A percentile compares a stretch with the other conserved stretches of the same genome.
Conservation (phyloP, 2,797 vertebrate genomes). For the Acestrorhynchus altus region DNA sequence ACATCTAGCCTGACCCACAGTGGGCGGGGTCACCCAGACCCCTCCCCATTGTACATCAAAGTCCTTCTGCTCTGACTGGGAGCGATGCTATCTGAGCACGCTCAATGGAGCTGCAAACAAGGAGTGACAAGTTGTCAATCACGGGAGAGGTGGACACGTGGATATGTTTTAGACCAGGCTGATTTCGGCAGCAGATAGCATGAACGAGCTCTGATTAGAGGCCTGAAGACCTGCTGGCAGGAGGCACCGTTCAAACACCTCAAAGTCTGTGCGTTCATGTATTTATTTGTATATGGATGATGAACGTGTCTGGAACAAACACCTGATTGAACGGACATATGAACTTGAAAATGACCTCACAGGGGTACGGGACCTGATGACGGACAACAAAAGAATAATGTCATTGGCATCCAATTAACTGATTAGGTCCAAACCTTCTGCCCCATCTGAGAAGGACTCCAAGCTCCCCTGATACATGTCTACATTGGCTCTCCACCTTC, state of each 20-base stretch:
- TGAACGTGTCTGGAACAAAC: neutral
- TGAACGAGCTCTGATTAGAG: conserved; percentile 62
- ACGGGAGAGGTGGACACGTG: conserved; percentile 73
- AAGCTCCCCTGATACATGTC: too few relatives aligned
- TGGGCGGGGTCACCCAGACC: conserved; percentile 44
- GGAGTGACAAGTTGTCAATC: conserved; percentile 81
- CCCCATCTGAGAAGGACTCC: too few relatives aligned
- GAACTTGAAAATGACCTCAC: conserved; percentile 10
- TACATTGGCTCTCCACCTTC: too few relatives aligned
- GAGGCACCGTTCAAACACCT: conserved; percentile 50
- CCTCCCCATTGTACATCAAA: conserved; percentile 71
- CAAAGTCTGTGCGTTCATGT: neutral
- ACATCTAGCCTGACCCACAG: conserved; percentile 34
- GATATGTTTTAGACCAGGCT: conserved; percentile 72
- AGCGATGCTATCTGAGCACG: conserved; percentile 74
- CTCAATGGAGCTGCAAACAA: conserved; percentile 67
- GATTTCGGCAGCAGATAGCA: conserved; percentile 73
- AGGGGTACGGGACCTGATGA: neutral
- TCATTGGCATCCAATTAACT: too few relatives aligned
- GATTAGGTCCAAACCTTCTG: too few relatives aligned
- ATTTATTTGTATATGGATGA: neutral
- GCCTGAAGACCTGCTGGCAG: conserved; percentile 58
- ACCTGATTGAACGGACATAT: neutral
- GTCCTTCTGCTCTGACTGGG: conserved; percentile 56
- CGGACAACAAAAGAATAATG: too few relatives aligned